Conservation (phyloP, 2,113 vertebrate species). For the Xerus inauris region DNA sequence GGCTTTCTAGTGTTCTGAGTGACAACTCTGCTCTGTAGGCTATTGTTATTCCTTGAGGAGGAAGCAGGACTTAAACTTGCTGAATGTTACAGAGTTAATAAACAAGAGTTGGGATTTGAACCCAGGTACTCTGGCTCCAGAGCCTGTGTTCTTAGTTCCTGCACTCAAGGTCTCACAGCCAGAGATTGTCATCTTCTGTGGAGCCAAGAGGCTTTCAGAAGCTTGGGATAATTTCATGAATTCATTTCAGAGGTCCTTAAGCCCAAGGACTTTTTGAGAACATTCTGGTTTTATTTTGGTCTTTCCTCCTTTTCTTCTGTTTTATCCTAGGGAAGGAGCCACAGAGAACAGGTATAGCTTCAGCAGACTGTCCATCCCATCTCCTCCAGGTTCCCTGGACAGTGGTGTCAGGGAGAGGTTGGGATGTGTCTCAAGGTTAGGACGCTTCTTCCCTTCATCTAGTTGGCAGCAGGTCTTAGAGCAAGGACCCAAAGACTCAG, state of each 20-base stretch:
- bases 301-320: not conserved
- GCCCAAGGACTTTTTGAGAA: not conserved
- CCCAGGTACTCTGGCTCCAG: not conserved
- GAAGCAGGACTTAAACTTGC: not conserved
- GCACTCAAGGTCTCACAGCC: not conserved
- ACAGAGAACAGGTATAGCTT: not conserved
- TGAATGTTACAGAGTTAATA: not conserved
- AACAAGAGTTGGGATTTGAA: slow-evolving; percentile 10
- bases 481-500: not conserved
- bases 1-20: not conserved
- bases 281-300: not conserved
- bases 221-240: not conserved
- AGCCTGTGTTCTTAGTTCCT: not conserved
- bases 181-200: not conserved
- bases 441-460: not conserved
- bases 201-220: not conserved
- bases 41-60: not conserved
- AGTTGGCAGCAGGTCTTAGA: not conserved
- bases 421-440: not conserved
- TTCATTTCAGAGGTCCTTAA: not conserved
- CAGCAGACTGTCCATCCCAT: no score
- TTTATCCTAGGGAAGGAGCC: not conserved
- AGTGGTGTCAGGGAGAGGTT: not conserved
- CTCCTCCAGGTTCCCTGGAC: not conserved
- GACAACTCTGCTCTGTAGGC: not conserved